These are phyloP conservation scores for Laticauda laticaudata DNA, from an alignment of 2,113 vertebrate species.

Conservation along the genomic window DNA sequence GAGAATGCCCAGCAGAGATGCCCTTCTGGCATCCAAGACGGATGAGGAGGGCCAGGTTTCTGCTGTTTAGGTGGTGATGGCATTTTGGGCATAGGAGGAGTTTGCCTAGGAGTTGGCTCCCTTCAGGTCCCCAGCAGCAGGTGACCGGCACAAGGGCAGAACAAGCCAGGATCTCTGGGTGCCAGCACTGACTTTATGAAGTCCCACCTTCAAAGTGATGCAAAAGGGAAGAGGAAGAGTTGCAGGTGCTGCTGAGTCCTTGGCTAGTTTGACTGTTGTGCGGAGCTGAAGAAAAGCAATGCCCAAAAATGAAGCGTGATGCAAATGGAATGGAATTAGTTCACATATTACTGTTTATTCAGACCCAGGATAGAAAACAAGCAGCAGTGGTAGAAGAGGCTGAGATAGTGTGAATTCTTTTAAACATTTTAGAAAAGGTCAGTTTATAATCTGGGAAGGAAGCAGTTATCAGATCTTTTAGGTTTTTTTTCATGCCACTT, in stretches of 20 bases:
- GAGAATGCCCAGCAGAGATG: not conserved
- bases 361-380: not conserved
- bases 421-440: not conserved
- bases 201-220: not conserved
- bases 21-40: not conserved
- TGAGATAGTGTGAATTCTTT: not conserved
- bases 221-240: not conserved
- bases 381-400: not conserved
- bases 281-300: not conserved
- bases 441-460: not conserved
- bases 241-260: not conserved
- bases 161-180: not conserved
- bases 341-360: slow-evolving; percentile 25
- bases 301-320: not conserved
- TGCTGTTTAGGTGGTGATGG: not conserved
- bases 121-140: not conserved
- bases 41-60: not conserved
- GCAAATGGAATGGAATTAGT: not conserved
- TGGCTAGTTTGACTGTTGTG: not conserved
- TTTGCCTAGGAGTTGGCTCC: not conserved
- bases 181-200: not conserved
- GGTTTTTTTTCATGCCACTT: not conserved
- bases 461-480: not conserved
- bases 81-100: not conserved
- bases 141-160: not conserved